Evolutionary conservation across 2,797 vertebrate species (phyloP).

Genomic region (Otolemur crassicaudatus): DNA sequence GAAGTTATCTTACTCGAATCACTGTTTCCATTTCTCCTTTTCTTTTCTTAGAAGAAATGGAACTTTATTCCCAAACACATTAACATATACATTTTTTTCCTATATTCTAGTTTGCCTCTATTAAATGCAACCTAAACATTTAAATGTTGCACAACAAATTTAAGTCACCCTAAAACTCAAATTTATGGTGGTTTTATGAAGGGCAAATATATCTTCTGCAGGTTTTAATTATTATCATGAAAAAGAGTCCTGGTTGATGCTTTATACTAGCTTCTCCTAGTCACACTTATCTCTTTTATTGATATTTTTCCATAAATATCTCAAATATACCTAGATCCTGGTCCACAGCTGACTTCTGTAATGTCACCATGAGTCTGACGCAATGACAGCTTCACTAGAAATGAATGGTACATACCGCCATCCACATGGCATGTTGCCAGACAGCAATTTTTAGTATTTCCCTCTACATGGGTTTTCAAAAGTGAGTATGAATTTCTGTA

Average conservation of each 20-base stretch:
- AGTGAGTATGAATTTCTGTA: neutral
- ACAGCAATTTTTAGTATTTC: neutral
- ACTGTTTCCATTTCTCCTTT: neutral
- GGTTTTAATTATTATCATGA: neutral
- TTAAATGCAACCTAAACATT: neutral
- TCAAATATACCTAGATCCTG: neutral
- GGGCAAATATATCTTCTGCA: neutral
- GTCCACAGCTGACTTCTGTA: neutral
- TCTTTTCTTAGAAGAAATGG: constrained; percentile 19
- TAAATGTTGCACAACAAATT: constrained; percentile 34
- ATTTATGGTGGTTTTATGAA: neutral
- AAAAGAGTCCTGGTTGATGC: neutral
- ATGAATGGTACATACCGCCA: neutral
- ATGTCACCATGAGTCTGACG: neutral
- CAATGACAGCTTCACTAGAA: neutral
- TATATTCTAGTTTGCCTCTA: neutral
- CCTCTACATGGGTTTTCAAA: constrained; percentile 2
- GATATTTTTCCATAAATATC: constrained; percentile 32
- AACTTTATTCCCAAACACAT: neutral
- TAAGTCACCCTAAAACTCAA: constrained; percentile 28
- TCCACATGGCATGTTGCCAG: neutral
- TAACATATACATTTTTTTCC: neutral
- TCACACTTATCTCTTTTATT: neutral
- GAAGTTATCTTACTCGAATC: neutral
- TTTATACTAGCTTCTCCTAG: neutral